phyloP scores from a whole-genome alignment of 2,888 invertebrate species.

The Morpho helenor region DNA sequence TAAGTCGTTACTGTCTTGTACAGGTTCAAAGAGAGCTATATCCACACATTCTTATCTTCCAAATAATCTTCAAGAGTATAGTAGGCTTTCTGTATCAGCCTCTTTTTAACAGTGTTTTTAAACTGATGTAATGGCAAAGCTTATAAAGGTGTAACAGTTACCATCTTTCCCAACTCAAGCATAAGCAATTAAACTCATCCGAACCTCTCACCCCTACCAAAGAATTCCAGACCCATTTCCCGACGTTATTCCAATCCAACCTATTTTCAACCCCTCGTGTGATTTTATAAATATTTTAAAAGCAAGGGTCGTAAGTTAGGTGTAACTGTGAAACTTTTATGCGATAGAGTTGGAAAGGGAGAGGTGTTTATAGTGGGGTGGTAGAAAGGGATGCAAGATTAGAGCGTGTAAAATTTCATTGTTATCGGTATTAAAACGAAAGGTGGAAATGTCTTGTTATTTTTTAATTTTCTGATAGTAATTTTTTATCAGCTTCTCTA shows the following conservation, averaged over 20 bases:
- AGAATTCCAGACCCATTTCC: constrained; percentile 4
- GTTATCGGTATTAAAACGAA: constrained; percentile 32
- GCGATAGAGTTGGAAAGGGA: constrained; percentile 20
- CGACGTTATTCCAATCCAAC: constrained; percentile 11
- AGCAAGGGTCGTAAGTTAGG: constrained; percentile 24
- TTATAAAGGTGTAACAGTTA: too few relatives aligned
- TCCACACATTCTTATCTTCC: too few relatives aligned
- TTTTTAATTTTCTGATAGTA: not conserved
- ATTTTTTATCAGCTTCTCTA: too few relatives aligned
- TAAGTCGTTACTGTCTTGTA: too few relatives aligned
- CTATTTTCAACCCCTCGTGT: constrained; percentile 8
- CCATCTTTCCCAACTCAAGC: too few relatives aligned
- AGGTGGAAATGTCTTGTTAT: constrained; percentile 11
- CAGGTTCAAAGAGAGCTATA: too few relatives aligned
- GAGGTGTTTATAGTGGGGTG: not conserved
- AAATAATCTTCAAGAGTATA: too few relatives aligned
- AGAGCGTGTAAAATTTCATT: constrained; percentile 29
- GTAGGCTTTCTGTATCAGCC: too few relatives aligned
- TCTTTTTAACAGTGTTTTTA: too few relatives aligned
- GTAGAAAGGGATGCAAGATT: constrained; percentile 10
- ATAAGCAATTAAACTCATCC: too few relatives aligned
- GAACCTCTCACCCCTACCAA: constrained; percentile 1
- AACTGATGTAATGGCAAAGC: too few relatives aligned
- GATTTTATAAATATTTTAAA: constrained; percentile 32
- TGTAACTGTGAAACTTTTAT: constrained; percentile 26